A percentile compares a stretch with the other conserved stretches of the same genome.
Conservation (phyloP, 2,797 vertebrate genomes). For the Coracias cyanogaster region DNA sequence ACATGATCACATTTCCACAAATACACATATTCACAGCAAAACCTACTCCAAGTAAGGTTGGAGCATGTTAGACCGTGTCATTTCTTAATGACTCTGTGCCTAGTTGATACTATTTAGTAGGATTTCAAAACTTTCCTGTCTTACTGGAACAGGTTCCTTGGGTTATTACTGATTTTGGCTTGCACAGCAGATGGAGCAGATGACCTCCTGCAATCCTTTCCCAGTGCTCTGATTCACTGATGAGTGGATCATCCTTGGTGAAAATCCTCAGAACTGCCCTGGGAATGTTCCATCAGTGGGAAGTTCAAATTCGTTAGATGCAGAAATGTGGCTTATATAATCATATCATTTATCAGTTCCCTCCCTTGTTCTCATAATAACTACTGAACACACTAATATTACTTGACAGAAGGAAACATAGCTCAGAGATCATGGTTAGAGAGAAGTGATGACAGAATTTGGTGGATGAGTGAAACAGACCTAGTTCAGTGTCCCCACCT, state of each 20-base stretch:
- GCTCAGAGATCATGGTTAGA: neutral
- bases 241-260: neutral
- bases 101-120: neutral
- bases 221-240: slow-evolving; percentile 13
- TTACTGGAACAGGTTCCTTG: neutral
- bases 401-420: neutral
- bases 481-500: neutral
- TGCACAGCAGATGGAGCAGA: neutral
- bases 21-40: neutral
- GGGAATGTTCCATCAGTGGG: neutral
- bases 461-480: neutral
- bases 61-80: neutral
- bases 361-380: neutral
- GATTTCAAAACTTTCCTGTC: neutral
- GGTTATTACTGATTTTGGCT: slow-evolving; percentile 5
- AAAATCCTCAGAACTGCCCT: slow-evolving; percentile 5
- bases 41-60: neutral
- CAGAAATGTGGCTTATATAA: slow-evolving; percentile 16
- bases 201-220: neutral
- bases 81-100: neutral
- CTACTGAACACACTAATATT: neutral
- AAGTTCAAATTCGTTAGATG: neutral
- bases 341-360: neutral
- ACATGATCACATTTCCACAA: neutral
- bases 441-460: neutral